Evolutionary conservation across 1,140 invertebrate species (phyloP).

Genomic region (Ptiloglossa arizonensis): DNA sequence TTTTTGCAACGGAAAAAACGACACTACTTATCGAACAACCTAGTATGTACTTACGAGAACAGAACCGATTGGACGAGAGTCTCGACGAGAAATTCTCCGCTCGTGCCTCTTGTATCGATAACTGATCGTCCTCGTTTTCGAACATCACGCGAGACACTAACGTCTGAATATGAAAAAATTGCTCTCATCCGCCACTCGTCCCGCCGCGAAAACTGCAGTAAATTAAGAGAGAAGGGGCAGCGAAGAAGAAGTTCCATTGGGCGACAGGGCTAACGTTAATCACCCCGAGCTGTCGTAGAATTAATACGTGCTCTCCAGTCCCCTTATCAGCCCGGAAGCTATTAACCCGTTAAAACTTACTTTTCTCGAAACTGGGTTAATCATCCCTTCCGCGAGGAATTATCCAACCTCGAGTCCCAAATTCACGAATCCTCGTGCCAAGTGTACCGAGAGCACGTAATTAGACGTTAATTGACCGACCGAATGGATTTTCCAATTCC

Average conservation of each 20-base stretch:
- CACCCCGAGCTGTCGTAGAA: constrained; percentile 12
- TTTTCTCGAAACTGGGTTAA: constrained; percentile 49
- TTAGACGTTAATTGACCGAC: constrained; percentile 37
- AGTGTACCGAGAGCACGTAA: neutral
- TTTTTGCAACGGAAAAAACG: too few relatives aligned
- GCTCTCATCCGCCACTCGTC: neutral
- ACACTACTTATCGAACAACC: too few relatives aligned
- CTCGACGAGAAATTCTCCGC: too few relatives aligned
- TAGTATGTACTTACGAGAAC: too few relatives aligned
- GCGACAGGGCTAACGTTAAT: constrained; percentile 11
- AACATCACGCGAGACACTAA: too few relatives aligned
- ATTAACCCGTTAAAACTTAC: constrained; percentile 51
- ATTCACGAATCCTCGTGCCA: constrained; percentile 19
- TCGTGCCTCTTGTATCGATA: too few relatives aligned
- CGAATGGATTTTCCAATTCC: constrained; percentile 42
- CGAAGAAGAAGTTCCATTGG: neutral
- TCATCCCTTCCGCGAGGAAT: constrained; percentile 35
- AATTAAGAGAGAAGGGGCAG: constrained; percentile 1
- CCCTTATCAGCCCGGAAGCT: constrained; percentile 47
- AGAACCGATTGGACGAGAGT: too few relatives aligned
- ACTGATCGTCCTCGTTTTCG: too few relatives aligned
- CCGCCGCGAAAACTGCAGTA: neutral
- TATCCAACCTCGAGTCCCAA: constrained; percentile 16
- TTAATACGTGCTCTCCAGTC: neutral
- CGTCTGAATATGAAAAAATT: neutral